These are phyloP conservation scores for Ochropacha duplaris DNA, from an alignment of 2,888 invertebrate species.

Conservation along the genomic window DNA sequence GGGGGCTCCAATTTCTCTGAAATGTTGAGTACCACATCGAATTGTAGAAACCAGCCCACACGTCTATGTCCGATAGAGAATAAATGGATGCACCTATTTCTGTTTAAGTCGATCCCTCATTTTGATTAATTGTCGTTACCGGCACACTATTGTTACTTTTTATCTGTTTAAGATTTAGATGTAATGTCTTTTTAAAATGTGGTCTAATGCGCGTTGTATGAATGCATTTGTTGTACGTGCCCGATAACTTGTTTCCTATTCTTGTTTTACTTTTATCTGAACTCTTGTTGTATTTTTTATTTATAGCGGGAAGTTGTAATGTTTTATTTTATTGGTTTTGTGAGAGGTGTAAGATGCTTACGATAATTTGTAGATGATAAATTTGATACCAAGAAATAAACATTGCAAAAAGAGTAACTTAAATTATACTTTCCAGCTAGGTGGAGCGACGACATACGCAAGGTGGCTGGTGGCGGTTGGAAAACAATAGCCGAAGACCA, in stretches of 20 bases:
- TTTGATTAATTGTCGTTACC: slow-evolving; percentile 69
- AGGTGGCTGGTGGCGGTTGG: too few species aligned
- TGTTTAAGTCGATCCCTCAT: slow-evolving; percentile 66
- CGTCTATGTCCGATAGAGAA: slow-evolving; percentile 52
- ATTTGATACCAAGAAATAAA: too few species aligned
- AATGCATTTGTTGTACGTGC: slow-evolving; percentile 13
- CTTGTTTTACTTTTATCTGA: not conserved
- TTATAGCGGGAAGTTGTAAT: not conserved
- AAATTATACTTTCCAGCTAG: too few species aligned
- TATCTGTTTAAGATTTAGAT: slow-evolving; percentile 69
- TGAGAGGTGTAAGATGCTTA: not conserved
- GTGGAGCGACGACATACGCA: too few species aligned
- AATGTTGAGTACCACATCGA: not conserved
- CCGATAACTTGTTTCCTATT: slow-evolving; percentile 5
- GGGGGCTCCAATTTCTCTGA: too few species aligned
- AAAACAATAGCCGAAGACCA: too few species aligned
- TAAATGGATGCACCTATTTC: slow-evolving; percentile 73
- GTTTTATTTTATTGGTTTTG: not conserved
- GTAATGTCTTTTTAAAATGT: slow-evolving; percentile 66
- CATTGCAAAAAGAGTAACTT: too few species aligned
- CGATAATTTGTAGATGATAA: too few species aligned
- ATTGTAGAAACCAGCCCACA: slow-evolving; percentile 35
- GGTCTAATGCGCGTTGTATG: slow-evolving; percentile 26
- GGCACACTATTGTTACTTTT: slow-evolving; percentile 53
- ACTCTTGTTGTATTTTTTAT: not conserved